Evolutionary conservation across 2,113 vertebrate species (phyloP).

Genomic region (Oreochromis aureus): DNA sequence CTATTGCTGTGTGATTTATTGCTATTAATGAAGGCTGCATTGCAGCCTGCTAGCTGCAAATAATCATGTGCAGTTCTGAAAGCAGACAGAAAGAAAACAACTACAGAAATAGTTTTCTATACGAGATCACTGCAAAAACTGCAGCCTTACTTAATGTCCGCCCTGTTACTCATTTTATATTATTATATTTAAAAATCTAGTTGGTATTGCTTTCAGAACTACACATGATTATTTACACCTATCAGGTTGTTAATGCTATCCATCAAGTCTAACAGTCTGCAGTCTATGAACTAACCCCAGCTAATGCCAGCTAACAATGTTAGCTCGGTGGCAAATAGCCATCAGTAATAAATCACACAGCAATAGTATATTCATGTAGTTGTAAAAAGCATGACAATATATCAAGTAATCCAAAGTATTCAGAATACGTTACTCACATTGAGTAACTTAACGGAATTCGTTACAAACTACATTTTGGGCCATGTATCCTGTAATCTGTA

Average conservation of each 20-base stretch:
- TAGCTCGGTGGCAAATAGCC: neutral
- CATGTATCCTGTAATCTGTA: neutral
- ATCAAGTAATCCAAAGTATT: neutral
- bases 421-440: neutral
- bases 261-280: neutral
- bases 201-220: neutral
- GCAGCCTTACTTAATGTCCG: neutral
- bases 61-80: neutral
- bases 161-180: neutral
- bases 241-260: too few relatives aligned
- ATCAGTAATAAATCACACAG: neutral
- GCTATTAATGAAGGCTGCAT: neutral
- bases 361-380: neutral
- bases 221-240: neutral
- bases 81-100: neutral
- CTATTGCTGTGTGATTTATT: neutral
- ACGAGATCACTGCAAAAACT: accelerated
- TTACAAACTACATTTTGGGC: neutral
- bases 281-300: neutral
- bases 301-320: neutral
- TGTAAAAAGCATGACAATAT: neutral
- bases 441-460: accelerated
- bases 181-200: neutral
- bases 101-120: neutral
- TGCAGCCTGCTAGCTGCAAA: neutral